Evolutionary conservation across 1,140 invertebrate species (phyloP).

Genomic region (Drosophila ambigua): DNA sequence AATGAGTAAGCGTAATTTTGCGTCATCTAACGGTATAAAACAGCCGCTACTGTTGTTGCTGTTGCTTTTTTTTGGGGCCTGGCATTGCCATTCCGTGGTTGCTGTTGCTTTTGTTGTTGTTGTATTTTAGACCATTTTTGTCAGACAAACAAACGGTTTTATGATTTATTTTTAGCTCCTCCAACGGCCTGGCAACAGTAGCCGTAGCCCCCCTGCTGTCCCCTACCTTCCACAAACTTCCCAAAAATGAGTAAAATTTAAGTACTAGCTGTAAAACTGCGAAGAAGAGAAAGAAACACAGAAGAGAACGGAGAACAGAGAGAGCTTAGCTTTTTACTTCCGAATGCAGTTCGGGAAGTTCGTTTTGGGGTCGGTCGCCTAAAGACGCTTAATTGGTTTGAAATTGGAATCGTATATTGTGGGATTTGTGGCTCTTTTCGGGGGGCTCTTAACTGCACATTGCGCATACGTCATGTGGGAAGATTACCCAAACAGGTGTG

Average conservation of each 20-base stretch:
- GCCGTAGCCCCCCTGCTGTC: not conserved
- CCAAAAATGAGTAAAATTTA: slow-evolving; percentile 41
- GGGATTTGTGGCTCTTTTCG: slow-evolving; percentile 3
- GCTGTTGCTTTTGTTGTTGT: slow-evolving; percentile 49
- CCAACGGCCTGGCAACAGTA: slow-evolving; percentile 66
- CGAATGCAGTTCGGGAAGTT: slow-evolving; percentile 68
- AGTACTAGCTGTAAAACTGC: slow-evolving; percentile 62
- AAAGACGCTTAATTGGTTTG: slow-evolving; percentile 48
- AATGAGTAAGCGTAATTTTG: slow-evolving; percentile 82
- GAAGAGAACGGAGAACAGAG: slow-evolving; percentile 5
- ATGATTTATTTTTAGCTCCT: slow-evolving; percentile 74
- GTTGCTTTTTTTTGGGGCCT: slow-evolving; percentile 57
- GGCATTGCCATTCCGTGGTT: slow-evolving; percentile 58
- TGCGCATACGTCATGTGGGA: slow-evolving; percentile 44
- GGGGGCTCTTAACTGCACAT: slow-evolving; percentile 15
- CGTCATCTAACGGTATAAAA: slow-evolving; percentile 76
- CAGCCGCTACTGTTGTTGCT: slow-evolving; percentile 72
- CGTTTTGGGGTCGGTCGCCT: slow-evolving; percentile 31
- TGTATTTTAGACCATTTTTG: slow-evolving; percentile 79
- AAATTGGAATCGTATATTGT: slow-evolving; percentile 22
- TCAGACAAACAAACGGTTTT: slow-evolving; percentile 78
- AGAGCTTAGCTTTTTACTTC: slow-evolving; percentile 57
- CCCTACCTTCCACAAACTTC: not conserved
- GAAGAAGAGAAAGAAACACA: slow-evolving; percentile 5
- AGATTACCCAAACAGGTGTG: slow-evolving; percentile 3